phyloP scores from a whole-genome alignment of 2,113 vertebrate species.

The Nanger granti region DNA sequence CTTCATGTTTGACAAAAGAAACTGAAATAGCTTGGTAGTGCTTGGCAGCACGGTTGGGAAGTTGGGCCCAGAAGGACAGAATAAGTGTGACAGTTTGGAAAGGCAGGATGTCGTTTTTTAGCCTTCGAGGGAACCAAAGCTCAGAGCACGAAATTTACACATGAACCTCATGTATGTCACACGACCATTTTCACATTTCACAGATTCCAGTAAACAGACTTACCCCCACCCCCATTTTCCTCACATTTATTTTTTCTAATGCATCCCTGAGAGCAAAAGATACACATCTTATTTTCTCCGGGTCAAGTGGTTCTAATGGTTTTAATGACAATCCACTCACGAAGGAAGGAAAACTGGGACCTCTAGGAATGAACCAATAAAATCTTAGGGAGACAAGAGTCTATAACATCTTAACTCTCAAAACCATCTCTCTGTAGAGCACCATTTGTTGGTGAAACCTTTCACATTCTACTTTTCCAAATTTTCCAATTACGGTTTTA shows the following conservation, averaged over 20 bases:
- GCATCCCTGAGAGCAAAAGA: neutral
- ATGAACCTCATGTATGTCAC: fast-evolving
- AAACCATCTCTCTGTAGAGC: neutral
- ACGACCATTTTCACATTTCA: neutral
- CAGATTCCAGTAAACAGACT: neutral
- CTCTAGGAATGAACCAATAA: neutral
- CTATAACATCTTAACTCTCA: neutral
- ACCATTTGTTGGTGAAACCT: neutral
- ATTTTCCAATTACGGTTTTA: neutral
- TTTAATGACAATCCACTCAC: neutral
- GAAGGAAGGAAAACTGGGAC: neutral
- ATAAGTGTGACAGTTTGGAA: neutral
- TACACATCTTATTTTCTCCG: neutral
- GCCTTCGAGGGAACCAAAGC: neutral
- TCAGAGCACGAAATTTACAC: neutral
- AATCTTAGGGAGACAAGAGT: neutral
- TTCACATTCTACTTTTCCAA: neutral
- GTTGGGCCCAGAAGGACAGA: neutral
- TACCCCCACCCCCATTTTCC: neutral
- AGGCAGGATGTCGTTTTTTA: neutral
- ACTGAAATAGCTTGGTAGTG: neutral
- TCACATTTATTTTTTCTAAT: neutral
- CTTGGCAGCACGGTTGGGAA: neutral
- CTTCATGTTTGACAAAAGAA: neutral
- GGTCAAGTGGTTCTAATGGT: neutral